Conservation (phyloP, 53 echinoderm and acorn worm genomes). For the Echinometra lucunter region DNA sequence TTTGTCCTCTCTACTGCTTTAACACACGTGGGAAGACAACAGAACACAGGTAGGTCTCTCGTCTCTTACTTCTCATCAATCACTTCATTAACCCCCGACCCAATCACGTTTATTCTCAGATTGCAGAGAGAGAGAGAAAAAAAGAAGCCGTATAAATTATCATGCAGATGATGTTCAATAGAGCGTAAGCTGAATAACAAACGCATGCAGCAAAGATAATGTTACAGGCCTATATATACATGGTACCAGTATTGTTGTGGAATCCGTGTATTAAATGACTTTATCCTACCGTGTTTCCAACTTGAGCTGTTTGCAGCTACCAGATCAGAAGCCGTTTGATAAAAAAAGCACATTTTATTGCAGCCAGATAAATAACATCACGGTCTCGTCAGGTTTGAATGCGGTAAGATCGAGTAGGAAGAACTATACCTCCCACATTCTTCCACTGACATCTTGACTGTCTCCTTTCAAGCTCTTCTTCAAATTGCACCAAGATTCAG, state of each 20-base stretch:
- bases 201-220: background rate
- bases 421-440: background rate
- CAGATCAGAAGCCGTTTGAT: background rate
- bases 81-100: background rate
- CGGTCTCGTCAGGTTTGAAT: background rate
- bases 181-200: background rate
- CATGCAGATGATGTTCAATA: background rate
- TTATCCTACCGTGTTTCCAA: background rate
- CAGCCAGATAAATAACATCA: background rate
- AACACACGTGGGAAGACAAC: constrained; percentile 33
- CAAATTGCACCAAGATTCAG: too few relatives aligned
- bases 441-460: background rate
- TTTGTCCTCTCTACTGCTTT: constrained; percentile 50
- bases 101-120: background rate
- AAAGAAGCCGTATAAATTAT: too few relatives aligned
- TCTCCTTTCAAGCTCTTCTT: background rate
- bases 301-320: constrained; percentile 1
- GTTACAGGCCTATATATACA: background rate
- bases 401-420: background rate
- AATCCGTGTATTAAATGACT: constrained; percentile 29
- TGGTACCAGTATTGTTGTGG: constrained; percentile 6
- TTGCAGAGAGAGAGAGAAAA: background rate
- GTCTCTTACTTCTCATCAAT: background rate
- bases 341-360: background rate
- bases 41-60: constrained; percentile 14